A percentile compares a stretch with the other conserved stretches of the same genome.
These are phyloP conservation scores for Muscicapa adusta DNA, from an alignment of 2,113 vertebrate genomes.

Conservation along the genomic window DNA sequence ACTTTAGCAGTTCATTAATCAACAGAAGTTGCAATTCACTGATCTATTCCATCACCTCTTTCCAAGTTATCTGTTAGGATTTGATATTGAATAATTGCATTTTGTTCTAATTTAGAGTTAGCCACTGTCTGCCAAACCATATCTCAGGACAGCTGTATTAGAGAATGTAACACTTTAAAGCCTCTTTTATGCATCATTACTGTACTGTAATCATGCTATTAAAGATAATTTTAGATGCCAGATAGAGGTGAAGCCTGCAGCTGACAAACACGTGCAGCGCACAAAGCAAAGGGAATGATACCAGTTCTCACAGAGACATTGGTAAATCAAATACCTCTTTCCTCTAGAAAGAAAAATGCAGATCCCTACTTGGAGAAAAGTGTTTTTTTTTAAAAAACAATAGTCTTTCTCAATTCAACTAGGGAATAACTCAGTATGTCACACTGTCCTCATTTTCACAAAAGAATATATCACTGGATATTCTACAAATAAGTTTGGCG, in stretches of 20 bases:
- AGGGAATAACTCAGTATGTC: background rate
- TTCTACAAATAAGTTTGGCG: background rate
- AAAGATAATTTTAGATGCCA: background rate
- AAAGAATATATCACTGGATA: background rate
- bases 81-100: background rate
- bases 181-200: background rate
- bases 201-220: background rate
- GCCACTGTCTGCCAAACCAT: background rate
- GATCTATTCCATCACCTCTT: background rate
- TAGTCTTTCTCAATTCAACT: background rate
- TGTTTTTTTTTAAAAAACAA: background rate
- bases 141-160: background rate
- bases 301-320: background rate
- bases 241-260: background rate
- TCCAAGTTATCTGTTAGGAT: background rate
- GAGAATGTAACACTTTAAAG: background rate
- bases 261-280: background rate
- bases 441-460: background rate
- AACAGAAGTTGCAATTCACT: background rate
- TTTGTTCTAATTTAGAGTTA: background rate
- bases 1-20: background rate
- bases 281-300: background rate
- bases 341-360: background rate
- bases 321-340: background rate
- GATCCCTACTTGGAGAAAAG: background rate